A percentile compares a stretch with the other conserved stretches of the same genome.
These are phyloP conservation scores for Etheostoma nigrum DNA, from an alignment of 2,797 vertebrate genomes.

Conservation along the genomic window DNA sequence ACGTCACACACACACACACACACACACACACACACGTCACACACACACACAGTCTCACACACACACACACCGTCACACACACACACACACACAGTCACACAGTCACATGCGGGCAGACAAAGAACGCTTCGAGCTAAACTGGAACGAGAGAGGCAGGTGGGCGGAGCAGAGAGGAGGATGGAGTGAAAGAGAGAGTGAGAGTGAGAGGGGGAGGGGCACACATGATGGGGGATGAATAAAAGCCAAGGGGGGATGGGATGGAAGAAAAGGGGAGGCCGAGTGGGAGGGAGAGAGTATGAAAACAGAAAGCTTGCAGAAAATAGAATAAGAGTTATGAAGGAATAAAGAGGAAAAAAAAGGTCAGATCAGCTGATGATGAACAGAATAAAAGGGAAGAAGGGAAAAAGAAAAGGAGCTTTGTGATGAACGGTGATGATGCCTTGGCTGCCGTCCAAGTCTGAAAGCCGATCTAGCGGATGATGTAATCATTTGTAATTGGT, in stretches of 20 bases:
- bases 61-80: slow-evolving; percentile 26
- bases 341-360: neutral
- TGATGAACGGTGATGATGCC: slow-evolving; percentile 35
- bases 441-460: slow-evolving; percentile 62
- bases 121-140: slow-evolving; percentile 70
- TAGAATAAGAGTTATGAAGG: slow-evolving; percentile 12
- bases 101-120: slow-evolving; percentile 65
- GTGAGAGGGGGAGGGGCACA: slow-evolving; percentile 57
- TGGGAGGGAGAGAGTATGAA: slow-evolving; percentile 15
- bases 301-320: slow-evolving; percentile 41
- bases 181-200: slow-evolving; percentile 63
- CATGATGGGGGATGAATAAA: slow-evolving; percentile 63
- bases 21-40: slow-evolving; percentile 32
- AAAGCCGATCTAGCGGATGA: slow-evolving; percentile 67
- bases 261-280: neutral
- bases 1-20: slow-evolving; percentile 30
- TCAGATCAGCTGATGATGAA: neutral
- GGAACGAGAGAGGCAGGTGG: slow-evolving; percentile 67
- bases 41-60: slow-evolving; percentile 26
- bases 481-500: slow-evolving; percentile 79
- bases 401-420: neutral
- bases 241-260: slow-evolving; percentile 31
- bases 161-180: slow-evolving; percentile 61
- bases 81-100: slow-evolving; percentile 32
- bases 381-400: neutral